Conservation (phyloP, 2,113 vertebrate species). For the Illadopsis cleaveri region DNA sequence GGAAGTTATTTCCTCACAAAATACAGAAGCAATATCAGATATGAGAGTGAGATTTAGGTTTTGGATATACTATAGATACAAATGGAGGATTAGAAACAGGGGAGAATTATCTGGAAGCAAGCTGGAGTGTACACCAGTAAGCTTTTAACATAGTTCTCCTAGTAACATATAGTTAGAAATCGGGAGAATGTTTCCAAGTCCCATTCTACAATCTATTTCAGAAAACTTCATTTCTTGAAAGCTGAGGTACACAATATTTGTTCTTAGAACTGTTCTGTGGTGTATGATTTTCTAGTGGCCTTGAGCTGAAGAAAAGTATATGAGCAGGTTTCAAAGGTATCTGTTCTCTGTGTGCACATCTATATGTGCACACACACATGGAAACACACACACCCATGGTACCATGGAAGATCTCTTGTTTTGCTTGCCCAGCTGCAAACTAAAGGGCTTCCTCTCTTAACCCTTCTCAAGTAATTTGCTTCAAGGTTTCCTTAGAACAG, state of each 20-base stretch:
- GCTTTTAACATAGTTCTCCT: neutral
- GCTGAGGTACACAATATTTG: neutral
- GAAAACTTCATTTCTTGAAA: neutral
- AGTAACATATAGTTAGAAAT: neutral
- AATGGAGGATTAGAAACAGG: neutral
- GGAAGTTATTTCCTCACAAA: neutral
- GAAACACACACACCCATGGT: neutral
- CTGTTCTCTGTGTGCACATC: neutral
- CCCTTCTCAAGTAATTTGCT: neutral
- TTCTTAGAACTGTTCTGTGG: neutral
- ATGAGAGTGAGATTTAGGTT: neutral
- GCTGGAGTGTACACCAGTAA: neutral
- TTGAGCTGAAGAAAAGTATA: neutral
- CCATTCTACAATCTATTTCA: neutral
- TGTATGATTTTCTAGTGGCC: neutral
- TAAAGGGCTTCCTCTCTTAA: neutral
- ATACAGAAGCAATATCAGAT: neutral
- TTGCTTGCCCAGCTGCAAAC: neutral
- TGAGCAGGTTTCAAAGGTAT: neutral
- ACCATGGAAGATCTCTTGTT: neutral
- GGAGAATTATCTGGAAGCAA: neutral
- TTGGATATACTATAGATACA: neutral
- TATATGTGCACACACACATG: rapidly evolving
- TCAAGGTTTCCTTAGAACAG: neutral
- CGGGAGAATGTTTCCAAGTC: neutral